These are phyloP conservation scores for Meandrina meandrites DNA, from an alignment of 92 coral and sea anemone species.

Conservation along the genomic window DNA sequence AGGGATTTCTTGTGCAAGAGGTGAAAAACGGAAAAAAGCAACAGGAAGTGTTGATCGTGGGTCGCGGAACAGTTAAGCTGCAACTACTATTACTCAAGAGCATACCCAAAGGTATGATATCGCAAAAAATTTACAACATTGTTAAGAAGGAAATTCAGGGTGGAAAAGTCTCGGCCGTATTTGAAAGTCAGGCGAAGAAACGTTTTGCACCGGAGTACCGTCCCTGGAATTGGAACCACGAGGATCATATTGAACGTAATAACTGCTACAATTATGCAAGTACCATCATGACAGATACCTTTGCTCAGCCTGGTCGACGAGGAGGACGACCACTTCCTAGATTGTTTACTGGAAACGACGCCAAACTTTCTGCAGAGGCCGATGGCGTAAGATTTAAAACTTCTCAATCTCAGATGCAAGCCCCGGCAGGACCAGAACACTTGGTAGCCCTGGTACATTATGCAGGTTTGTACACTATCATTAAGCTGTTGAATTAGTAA, in stretches of 20 bases:
- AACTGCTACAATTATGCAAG: constrained; percentile 15
- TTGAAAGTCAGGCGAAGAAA: not conserved
- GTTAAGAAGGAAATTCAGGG: not conserved
- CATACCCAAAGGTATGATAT: not conserved
- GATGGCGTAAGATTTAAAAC: not conserved
- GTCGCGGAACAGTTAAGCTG: not conserved
- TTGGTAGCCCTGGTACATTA: not conserved
- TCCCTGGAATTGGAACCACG: not conserved
- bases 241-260: not conserved
- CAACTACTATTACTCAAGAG: not conserved
- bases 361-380: not conserved
- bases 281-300: not conserved
- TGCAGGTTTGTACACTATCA: no score
- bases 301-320: constrained; percentile 12
- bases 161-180: not conserved
- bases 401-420: not conserved
- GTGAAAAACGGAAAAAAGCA: not conserved
- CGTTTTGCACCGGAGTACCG: not conserved
- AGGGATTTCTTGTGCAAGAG: not conserved
- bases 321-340: not conserved
- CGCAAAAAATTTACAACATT: not conserved
- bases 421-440: not conserved
- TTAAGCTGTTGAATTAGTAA: no score
- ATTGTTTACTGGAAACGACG: not conserved
- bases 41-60: not conserved